Evolutionary conservation across 2,113 vertebrate species (phyloP), one percentile per base, ranked within the genome.

Genomic region (Machaerirhynchus nigripectus): DNA sequence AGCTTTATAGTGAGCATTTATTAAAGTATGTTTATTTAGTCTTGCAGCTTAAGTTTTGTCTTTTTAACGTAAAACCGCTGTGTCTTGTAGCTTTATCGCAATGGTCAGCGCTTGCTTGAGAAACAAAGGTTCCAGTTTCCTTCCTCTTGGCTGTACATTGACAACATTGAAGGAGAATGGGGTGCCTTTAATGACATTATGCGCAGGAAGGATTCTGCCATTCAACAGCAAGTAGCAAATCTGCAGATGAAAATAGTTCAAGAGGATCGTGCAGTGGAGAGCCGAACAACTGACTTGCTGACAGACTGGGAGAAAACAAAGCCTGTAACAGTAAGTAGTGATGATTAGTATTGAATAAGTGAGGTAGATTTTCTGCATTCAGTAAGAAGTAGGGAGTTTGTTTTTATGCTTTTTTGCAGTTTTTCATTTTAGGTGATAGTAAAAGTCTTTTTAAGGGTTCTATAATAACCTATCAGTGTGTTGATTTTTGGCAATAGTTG

Each of bases 111-210:
- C 77, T 95, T 99, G 87, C 98, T 99, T 91, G 99, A 99, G 87
- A 99, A 99, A 91, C 99, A 99, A 19, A 98, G 99, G 30, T 99
- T 99, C 98, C 99, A 99, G 97, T 99, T 99, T 96, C 99, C 99
- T 1, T 99, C 99, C 0, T 99, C 99, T 70, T 99, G 99, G 99
- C 98, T 99, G 6, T 99, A 99, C 96, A 99, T 99, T 15, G 99
- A 99, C 97, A 99, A 99, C 97, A 99, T 99, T 2, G 99, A 99
- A 94, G 99, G 99, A 10, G 99, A 99, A 70, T 99, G 99, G 99
- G 99, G 99, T 3, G 99, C 99, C 35, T 99, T 99, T 97, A 99
- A 99, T 49, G 99, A 99, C 97, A 99, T 99, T 44, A 99, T 99
- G 99, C 98, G 99, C 53, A 98, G 99, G 44, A 99, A 99, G 93